Percentiles rank a stretch among this genome's conserved stretches.
Evolutionary conservation across 2,888 invertebrate species (phyloP).

Genomic region (Dimorphilus gyrociliatus): DNA sequence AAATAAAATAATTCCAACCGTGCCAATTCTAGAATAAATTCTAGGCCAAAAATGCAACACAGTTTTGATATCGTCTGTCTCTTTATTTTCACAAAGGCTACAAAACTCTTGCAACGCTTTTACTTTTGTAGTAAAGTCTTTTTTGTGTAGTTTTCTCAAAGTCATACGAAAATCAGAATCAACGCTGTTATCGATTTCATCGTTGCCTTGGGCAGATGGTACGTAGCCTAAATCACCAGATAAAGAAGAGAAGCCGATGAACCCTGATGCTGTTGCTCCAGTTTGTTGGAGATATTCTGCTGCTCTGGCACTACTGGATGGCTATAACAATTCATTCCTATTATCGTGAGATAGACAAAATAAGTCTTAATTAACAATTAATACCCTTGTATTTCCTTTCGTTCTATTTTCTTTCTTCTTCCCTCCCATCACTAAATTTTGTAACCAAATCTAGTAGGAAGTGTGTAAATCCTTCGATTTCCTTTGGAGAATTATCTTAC

Average conservation of each 20-base stretch:
- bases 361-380: too few species aligned
- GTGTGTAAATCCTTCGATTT: too few species aligned
- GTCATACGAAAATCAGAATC: slow-evolving; percentile 59
- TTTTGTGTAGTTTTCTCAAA: slow-evolving; percentile 71
- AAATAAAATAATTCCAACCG: too few species aligned
- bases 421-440: too few species aligned
- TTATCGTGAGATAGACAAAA: too few species aligned
- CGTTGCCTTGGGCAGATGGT: slow-evolving; percentile 40
- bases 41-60: slow-evolving; percentile 68
- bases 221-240: slow-evolving; percentile 46
- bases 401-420: too few species aligned
- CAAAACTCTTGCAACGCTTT: slow-evolving; percentile 71
- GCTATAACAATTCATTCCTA: slow-evolving; percentile 46
- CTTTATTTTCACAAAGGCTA: slow-evolving; percentile 49
- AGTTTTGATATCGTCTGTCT: slow-evolving; percentile 50
- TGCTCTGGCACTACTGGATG: slow-evolving; percentile 73
- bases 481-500: too few species aligned
- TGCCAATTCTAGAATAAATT: slow-evolving; percentile 56
- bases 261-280: slow-evolving; percentile 39
- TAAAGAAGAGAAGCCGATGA: slow-evolving; percentile 50
- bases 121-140: slow-evolving; percentile 70
- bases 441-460: too few species aligned
- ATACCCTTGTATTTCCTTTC: too few species aligned
- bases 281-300: slow-evolving; percentile 55
- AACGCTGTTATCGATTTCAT: slow-evolving; percentile 47